Percentiles rank a stretch among this genome's conserved stretches.
Conservation (phyloP, 2,888 invertebrate species). For the Achlya flavicornis region DNA sequence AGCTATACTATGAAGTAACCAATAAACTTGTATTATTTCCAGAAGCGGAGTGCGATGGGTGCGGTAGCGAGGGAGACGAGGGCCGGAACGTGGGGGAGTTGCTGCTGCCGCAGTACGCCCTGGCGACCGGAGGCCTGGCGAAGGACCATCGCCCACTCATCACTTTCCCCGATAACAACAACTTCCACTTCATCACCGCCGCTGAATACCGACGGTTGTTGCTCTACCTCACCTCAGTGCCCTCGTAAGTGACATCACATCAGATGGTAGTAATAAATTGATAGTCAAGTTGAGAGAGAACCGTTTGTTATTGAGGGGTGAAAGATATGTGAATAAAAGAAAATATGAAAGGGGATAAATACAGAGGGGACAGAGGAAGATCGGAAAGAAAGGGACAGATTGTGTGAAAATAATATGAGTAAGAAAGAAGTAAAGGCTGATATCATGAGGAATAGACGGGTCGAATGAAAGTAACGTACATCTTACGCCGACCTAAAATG, state of each 20-base stretch:
- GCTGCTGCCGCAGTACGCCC: conserved; percentile 93
- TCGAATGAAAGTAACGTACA: no score
- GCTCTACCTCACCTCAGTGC: conserved; percentile 97
- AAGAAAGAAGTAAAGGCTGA: no score
- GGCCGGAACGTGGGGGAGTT: conserved; percentile 93
- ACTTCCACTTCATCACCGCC: conserved; percentile 92
- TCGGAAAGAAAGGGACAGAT: no score
- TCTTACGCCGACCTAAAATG: no score
- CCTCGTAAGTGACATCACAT: conserved; percentile 89
- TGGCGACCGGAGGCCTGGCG: conserved; percentile 97
- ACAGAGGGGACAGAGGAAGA: no score
- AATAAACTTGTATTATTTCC: conserved; percentile 35
- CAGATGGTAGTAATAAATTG: background rate
- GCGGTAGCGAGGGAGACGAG: conserved; percentile 82
- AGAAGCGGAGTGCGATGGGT: conserved; percentile 82
- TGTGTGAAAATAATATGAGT: no score
- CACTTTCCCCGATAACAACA: conserved; percentile 96
- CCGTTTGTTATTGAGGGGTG: no score
- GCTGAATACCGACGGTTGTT: conserved; percentile 95
- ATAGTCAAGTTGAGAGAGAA: no score
- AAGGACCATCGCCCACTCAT: conserved; percentile 96
- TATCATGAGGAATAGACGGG: no score
- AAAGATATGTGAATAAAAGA: no score
- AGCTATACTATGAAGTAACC: background rate
- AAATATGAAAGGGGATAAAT: no score